phyloP scores from a whole-genome alignment of 1,140 invertebrate genomes.

The Aphaenogaster ashmeadi region DNA sequence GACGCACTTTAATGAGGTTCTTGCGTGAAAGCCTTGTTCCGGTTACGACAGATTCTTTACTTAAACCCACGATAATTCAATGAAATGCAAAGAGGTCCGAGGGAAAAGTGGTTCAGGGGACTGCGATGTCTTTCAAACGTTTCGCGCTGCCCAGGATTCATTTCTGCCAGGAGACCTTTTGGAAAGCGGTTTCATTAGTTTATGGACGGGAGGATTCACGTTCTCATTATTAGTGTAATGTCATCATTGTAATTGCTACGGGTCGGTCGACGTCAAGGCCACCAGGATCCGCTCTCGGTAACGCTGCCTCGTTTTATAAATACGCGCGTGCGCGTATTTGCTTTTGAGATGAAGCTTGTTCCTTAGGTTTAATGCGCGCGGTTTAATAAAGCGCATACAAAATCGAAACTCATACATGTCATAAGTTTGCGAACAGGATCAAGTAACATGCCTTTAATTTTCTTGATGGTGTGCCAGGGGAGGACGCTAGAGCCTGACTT shows the following conservation, averaged over 20 bases:
- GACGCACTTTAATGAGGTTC: conserved; percentile 43
- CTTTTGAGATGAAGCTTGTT: conserved; percentile 52
- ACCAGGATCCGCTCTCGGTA: conserved; percentile 19
- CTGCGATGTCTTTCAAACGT: background rate
- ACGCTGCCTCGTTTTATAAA: conserved; percentile 12
- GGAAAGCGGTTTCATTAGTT: conserved; percentile 9
- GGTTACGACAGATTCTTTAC: conserved; percentile 11
- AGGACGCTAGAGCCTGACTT: conserved; percentile 5
- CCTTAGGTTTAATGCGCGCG: conserved; percentile 23
- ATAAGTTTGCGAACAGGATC: conserved; percentile 51
- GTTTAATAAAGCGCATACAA: conserved; percentile 59
- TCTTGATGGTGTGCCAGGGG: conserved; percentile 8
- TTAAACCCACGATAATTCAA: background rate
- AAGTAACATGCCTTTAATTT: conserved; percentile 60
- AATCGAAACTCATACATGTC: conserved; percentile 47
- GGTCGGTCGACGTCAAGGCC: conserved; percentile 37
- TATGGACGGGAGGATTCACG: background rate
- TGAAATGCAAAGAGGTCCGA: background rate
- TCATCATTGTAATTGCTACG: conserved; percentile 40
- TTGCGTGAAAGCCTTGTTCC: background rate
- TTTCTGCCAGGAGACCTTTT: background rate
- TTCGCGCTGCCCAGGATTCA: background rate
- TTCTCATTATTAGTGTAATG: conserved; percentile 40
- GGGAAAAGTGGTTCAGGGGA: background rate
- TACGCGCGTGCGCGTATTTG: conserved; percentile 3